Percentiles rank a stretch among this genome's conserved stretches.
Conservation (phyloP, 2,888 invertebrate genomes). For the Volucella inanis region DNA sequence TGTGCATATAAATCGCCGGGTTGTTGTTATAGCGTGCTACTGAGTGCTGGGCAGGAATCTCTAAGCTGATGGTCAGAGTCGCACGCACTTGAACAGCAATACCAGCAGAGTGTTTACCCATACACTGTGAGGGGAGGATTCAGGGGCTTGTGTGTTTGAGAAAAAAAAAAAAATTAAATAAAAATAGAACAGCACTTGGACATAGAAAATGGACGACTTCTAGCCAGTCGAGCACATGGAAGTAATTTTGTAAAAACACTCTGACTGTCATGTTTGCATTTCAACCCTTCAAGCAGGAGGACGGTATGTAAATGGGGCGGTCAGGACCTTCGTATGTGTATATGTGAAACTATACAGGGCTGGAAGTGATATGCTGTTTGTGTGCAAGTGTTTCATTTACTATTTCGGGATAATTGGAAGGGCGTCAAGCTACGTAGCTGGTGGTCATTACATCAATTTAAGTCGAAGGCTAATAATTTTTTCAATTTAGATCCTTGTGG, state of each 20-base stretch:
- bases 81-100: conserved; percentile 68
- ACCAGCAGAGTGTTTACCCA: conserved; percentile 49
- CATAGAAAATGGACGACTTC: conserved; percentile 57
- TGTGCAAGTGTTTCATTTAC: conserved; percentile 24
- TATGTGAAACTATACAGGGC: no score
- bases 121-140: background rate
- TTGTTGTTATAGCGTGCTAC: conserved; percentile 72
- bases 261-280: conserved; percentile 34
- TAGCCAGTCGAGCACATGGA: conserved; percentile 14
- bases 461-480: conserved; percentile 37
- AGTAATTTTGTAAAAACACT: conserved; percentile 13
- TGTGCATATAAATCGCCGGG: conserved; percentile 69
- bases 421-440: conserved; percentile 61
- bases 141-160: conserved; percentile 15
- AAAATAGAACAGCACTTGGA: conserved; percentile 28
- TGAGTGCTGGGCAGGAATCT: conserved; percentile 62
- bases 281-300: conserved; percentile 26
- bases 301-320: conserved; percentile 1
- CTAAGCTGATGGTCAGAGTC: conserved; percentile 52
- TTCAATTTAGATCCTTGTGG: background rate
- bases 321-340: conserved; percentile 2
- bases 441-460: conserved; percentile 63
- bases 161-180: conserved; percentile 32
- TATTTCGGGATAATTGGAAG: conserved; percentile 69
- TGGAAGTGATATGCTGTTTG: background rate